Base-by-base conservation (phyloP, 2,888 invertebrate species). In the Tupiocoris notatus region DNA sequence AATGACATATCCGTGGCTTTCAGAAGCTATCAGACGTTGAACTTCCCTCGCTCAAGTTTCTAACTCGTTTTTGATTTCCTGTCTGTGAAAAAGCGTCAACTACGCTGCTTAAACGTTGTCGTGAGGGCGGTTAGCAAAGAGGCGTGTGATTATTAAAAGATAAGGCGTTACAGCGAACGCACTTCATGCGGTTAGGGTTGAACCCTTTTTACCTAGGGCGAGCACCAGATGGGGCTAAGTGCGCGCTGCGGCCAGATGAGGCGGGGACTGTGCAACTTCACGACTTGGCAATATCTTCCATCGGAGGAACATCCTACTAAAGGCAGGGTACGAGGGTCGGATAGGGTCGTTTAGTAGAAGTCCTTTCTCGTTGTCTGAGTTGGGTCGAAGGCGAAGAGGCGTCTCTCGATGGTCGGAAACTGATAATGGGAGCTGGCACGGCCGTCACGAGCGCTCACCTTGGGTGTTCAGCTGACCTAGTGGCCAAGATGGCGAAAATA, bases 231-330 rank as follows among this genome's bases (percentile, higher is more conserved):
- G 67, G 67, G 67, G 67, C 67, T 57, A 67, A 67, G 67, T 67
- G 67, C 65, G 65, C 25, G 20, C 39, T 25, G 17, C 25, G 23
- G n/a, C 39, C 39, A 12, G 39, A 39, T 39, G 39, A 39, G 39
- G 39, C 39, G 3, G 6, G 59, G 54, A 7, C 20, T 67, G 20
- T 16, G 67, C 21, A 67, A 67, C 67, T n/a, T 56, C 67, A 67
- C 67, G 67, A 67, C 67, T 67, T 67, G 56, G 67, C 67, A 67
- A 67, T 67, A 67, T 67, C 67, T 67, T 56, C 67, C 57, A 56
- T 21, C 20, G 24, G 23, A 25, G 20, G 24, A 65, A 65, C 65
- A 24, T 65, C 20, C 25, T 17, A 20, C 25, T 18, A 24, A 65
- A 18, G 65, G 65, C 16, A 16, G n/a, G 64, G 16, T 24, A 39